Evolutionary conservation across 2,113 vertebrate species (phyloP).

Genomic region (Mesitornis unicolor): DNA sequence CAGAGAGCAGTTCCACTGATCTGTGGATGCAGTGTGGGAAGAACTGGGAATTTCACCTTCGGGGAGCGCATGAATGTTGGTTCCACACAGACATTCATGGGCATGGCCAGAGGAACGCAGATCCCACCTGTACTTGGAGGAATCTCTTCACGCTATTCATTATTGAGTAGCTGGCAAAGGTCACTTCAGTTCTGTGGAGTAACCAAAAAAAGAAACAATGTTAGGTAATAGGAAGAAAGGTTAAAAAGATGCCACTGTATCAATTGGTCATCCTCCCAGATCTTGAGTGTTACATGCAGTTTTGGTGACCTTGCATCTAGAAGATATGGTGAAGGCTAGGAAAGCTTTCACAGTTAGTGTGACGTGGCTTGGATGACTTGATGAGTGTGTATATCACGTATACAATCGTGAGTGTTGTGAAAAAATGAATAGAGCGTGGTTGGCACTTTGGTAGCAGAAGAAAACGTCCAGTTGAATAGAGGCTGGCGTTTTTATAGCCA

Average conservation of each 20-base stretch:
- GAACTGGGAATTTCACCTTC: neutral
- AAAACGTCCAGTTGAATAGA: neutral
- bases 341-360: neutral
- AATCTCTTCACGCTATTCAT: neutral
- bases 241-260: neutral
- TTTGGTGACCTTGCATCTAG: rapidly evolving
- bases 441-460: neutral
- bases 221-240: neutral
- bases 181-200: neutral
- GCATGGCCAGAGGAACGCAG: neutral
- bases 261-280: neutral
- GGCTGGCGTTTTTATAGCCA: neutral
- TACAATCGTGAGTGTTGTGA: neutral
- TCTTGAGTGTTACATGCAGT: neutral
- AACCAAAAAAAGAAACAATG: neutral
- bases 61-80: neutral
- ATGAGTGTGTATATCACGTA: neutral
- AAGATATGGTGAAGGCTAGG: neutral
- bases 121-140: neutral
- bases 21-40: neutral
- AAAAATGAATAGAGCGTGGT: neutral
- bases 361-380: neutral
- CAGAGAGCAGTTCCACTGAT: neutral
- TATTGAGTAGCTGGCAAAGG: neutral
- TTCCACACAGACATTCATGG: neutral